A percentile compares a stretch with the other conserved stretches of the same genome.
These are phyloP conservation scores for Chamaetylas fuelleborni DNA, from an alignment of 2,113 vertebrate genomes.

Conservation along the genomic window DNA sequence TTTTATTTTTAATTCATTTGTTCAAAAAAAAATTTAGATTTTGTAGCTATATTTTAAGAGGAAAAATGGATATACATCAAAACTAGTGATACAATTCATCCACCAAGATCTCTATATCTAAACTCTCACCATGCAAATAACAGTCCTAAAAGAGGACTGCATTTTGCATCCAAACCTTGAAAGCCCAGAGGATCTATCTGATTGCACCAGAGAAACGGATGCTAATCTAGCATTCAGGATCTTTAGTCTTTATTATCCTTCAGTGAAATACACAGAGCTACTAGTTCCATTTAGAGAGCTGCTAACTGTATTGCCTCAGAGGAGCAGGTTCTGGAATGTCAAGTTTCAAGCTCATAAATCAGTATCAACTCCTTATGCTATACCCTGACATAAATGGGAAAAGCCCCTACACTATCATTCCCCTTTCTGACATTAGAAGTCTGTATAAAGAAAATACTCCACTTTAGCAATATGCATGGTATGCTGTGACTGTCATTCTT, in stretches of 20 bases:
- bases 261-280: neutral
- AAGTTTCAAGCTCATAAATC: constrained; percentile 18
- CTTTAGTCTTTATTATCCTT: neutral
- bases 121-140: neutral
- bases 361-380: neutral
- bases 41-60: neutral
- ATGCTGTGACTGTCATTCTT: neutral
- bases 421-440: neutral
- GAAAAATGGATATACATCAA: neutral
- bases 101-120: neutral
- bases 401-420: neutral
- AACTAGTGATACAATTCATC: neutral
- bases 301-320: neutral
- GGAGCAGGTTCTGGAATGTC: neutral
- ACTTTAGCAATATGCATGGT: neutral
- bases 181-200: neutral
- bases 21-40: neutral
- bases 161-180: neutral
- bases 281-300: neutral
- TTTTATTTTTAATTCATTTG: neutral
- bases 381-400: neutral
- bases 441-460: neutral
- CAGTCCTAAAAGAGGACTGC: neutral
- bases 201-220: neutral
- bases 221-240: neutral